Conservation (phyloP, 92 coral and sea anemone genomes). For the Galaxea fascicularis region DNA sequence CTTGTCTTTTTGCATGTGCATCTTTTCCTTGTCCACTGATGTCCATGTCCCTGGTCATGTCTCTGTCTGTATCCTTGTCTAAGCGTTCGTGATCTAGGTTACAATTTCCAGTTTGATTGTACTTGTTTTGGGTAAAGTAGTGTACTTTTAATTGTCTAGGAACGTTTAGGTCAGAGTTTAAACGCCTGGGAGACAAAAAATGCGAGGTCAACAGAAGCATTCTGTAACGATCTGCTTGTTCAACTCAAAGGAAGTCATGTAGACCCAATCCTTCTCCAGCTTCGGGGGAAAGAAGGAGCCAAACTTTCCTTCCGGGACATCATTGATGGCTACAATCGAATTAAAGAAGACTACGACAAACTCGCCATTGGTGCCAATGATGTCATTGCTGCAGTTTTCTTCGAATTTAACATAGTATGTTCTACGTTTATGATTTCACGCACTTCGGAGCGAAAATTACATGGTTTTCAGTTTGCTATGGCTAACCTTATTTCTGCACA, state of each 20-base stretch:
- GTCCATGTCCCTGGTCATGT: not conserved
- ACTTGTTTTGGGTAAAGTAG: not conserved
- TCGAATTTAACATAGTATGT: slow-evolving; percentile 48
- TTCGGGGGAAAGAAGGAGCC: slow-evolving; percentile 40
- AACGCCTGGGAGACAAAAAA: slow-evolving; percentile 26
- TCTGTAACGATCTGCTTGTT: slow-evolving; percentile 35
- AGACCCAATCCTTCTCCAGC: slow-evolving; percentile 50
- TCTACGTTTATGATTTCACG: not conserved
- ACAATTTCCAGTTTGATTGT: too few species aligned
- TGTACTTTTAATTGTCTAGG: slow-evolving; percentile 4
- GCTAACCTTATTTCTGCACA: not conserved
- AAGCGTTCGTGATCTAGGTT: not conserved
- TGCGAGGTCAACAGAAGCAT: slow-evolving; percentile 43
- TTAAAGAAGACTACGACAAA: slow-evolving; percentile 33
- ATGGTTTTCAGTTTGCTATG: not conserved
- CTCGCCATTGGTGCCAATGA: slow-evolving; percentile 53
- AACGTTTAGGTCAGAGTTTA: slow-evolving; percentile 3
- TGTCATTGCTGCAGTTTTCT: slow-evolving; percentile 53
- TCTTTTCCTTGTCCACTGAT: not conserved
- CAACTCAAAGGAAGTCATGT: slow-evolving; percentile 24
- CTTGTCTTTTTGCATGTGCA: not conserved
- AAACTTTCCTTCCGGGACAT: slow-evolving; percentile 42
- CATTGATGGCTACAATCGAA: slow-evolving; percentile 27
- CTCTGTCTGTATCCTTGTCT: not conserved
- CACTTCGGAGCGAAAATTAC: not conserved